A percentile compares a stretch with the other conserved stretches of the same genome.
These are phyloP conservation scores for Eulemur rubriventer DNA, from an alignment of 2,797 vertebrate genomes.

Conservation along the genomic window DNA sequence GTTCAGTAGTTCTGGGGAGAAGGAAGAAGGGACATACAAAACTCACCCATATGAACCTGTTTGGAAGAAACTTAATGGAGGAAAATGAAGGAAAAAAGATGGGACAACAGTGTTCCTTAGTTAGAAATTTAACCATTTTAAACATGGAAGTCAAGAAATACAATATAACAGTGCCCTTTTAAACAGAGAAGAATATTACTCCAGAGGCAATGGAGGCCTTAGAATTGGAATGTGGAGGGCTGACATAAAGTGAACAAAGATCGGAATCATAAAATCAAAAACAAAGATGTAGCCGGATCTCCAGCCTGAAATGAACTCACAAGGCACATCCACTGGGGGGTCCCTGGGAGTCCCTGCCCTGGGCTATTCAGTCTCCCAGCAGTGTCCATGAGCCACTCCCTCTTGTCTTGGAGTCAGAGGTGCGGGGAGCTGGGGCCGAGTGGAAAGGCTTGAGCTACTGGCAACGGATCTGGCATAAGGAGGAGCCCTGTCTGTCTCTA, in stretches of 20 bases:
- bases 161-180: neutral
- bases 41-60: neutral
- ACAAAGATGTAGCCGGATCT: neutral
- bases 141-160: neutral
- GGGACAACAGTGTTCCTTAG: neutral
- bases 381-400: neutral
- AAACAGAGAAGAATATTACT: neutral
- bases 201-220: neutral
- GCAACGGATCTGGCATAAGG: neutral
- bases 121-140: slow-evolving; percentile 16
- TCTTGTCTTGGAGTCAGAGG: neutral
- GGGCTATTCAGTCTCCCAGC: neutral
- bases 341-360: neutral
- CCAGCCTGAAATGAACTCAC: neutral
- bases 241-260: neutral
- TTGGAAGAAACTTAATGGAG: neutral
- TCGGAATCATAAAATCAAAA: neutral
- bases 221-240: neutral
- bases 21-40: neutral
- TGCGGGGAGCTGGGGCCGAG: neutral
- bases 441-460: neutral
- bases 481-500: neutral
- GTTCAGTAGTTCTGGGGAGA: neutral
- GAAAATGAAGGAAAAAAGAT: neutral
- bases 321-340: neutral